phyloP scores from a whole-genome alignment of 2,797 vertebrate species.

The Tangara arthus region DNA sequence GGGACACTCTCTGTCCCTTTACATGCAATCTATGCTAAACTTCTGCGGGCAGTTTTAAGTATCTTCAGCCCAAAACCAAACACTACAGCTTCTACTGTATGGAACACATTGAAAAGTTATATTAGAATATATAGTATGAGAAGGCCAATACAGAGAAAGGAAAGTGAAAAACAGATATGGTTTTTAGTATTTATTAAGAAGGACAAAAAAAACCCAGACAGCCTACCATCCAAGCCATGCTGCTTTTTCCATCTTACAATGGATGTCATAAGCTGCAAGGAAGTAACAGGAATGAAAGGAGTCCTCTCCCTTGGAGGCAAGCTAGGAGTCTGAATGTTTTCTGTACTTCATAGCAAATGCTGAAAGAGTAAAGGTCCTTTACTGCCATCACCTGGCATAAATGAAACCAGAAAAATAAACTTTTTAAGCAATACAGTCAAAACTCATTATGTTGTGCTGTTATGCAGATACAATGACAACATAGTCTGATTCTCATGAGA shows the following conservation, averaged over 20 bases:
- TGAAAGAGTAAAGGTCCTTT: constrained; percentile 63
- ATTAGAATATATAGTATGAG: background rate
- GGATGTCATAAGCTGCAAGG: background rate
- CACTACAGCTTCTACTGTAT: background rate
- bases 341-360: background rate
- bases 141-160: background rate
- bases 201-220: background rate
- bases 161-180: background rate
- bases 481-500: background rate
- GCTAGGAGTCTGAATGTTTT: background rate
- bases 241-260: background rate
- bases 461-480: background rate
- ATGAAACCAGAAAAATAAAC: constrained; percentile 21
- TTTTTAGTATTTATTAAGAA: background rate
- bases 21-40: background rate
- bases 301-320: background rate
- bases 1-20: background rate
- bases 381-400: constrained; percentile 74
- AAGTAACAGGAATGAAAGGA: background rate
- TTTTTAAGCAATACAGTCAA: background rate
- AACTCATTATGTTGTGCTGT: background rate
- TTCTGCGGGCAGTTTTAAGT: background rate
- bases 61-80: background rate
- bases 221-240: background rate
- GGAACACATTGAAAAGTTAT: background rate